These are phyloP conservation scores for Folsomia candida DNA, from an alignment of 2,888 invertebrate species.

Conservation along the genomic window DNA sequence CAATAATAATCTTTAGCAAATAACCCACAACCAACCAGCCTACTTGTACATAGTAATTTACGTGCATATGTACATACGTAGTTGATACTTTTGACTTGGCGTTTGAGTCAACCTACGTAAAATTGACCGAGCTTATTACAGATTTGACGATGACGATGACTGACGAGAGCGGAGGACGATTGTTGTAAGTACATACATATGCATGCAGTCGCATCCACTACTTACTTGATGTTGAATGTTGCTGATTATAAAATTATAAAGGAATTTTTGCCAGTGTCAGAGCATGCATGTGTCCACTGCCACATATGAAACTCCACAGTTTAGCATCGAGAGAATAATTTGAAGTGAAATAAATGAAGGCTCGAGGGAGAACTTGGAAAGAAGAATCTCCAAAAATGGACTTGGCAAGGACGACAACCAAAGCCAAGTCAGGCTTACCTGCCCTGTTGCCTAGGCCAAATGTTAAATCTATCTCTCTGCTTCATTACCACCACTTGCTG, in stretches of 20 bases:
- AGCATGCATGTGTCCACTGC: background rate
- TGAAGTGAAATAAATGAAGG: constrained; percentile 25
- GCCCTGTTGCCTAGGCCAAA: background rate
- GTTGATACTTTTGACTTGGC: background rate
- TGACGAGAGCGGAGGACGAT: background rate
- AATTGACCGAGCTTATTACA: background rate
- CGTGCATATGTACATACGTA: background rate
- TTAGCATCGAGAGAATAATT: constrained; percentile 2
- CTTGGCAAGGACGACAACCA: constrained; percentile 41
- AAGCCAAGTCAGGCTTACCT: constrained; percentile 3
- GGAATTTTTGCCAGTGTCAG: too few relatives aligned
- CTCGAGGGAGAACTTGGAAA: constrained; percentile 44
- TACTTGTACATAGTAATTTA: background rate
- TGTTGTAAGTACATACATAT: background rate
- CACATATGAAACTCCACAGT: background rate
- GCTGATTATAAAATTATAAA: background rate
- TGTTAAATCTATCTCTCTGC: background rate
- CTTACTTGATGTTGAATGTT: background rate
- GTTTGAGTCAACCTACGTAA: constrained; percentile 1
- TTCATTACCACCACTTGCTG: too few relatives aligned
- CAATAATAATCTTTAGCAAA: background rate
- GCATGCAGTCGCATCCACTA: background rate
- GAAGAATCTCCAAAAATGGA: constrained; percentile 45
- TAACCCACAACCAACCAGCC: background rate
- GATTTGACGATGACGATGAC: background rate